phyloP scores from a whole-genome alignment of 1,140 invertebrate species.

The Hycleus phaleratus region DNA sequence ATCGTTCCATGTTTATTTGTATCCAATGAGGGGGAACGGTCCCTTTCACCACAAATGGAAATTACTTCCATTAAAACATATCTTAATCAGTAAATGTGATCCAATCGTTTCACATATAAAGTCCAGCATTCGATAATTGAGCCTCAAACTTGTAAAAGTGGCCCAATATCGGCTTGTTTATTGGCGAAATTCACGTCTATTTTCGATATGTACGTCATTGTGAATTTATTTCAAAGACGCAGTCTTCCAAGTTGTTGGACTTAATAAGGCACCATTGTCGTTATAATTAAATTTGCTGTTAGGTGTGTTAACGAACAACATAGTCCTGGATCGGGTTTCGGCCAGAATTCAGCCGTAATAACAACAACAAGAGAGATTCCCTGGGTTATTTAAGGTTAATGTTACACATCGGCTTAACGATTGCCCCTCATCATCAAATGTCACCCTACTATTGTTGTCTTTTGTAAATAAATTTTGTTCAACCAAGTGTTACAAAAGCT shows the following conservation, averaged over 20 bases:
- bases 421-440: conserved; percentile 12
- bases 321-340: conserved; percentile 1
- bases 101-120: no score
- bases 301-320: conserved; percentile 12
- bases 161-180: no score
- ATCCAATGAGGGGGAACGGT: no score
- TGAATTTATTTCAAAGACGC: no score
- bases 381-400: conserved; percentile 13
- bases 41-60: no score
- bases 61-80: no score
- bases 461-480: not conserved
- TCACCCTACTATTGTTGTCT: conserved; percentile 7
- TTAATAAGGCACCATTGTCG: conserved; percentile 8
- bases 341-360: not conserved
- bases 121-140: no score
- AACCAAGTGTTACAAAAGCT: conserved; percentile 2
- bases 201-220: no score
- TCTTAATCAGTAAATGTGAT: no score
- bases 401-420: conserved; percentile 13
- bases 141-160: no score
- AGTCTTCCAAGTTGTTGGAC: not conserved
- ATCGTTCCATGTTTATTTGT: no score
- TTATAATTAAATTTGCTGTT: conserved; percentile 11
- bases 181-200: no score
- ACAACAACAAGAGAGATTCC: conserved; percentile 1